Evolutionary conservation across 2,113 vertebrate species (phyloP).

Genomic region (Ranitomeya imitator): DNA sequence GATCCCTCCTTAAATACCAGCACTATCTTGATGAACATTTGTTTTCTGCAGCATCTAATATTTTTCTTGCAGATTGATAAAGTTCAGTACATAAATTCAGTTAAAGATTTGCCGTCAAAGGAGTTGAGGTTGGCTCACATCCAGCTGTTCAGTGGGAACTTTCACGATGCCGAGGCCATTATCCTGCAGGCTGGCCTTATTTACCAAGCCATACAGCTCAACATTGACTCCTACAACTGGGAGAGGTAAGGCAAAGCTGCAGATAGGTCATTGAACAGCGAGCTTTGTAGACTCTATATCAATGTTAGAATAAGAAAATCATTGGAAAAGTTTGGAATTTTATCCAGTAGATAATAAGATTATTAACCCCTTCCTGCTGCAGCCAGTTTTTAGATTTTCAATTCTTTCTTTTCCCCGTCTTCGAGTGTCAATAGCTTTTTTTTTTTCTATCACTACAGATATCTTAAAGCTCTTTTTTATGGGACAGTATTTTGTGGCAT

Average conservation of each 20-base stretch:
- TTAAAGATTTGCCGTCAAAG: constrained; percentile 89
- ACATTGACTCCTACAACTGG: constrained; percentile 93
- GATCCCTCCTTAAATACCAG: constrained; percentile 45
- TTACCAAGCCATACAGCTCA: constrained; percentile 91
- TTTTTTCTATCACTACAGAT: too few relatives aligned
- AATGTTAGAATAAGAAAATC: background rate
- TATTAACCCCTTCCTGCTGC: too few relatives aligned
- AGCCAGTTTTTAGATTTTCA: too few relatives aligned
- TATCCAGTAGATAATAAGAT: too few relatives aligned
- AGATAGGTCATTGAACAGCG: background rate
- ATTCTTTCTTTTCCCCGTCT: too few relatives aligned
- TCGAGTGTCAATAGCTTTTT: too few relatives aligned
- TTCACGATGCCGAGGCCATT: constrained; percentile 85
- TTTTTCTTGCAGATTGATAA: constrained; percentile 81
- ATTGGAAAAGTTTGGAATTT: too few relatives aligned
- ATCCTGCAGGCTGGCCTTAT: constrained; percentile 88
- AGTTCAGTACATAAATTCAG: constrained; percentile 90
- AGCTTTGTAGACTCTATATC: background rate
- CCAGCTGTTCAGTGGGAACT: constrained; percentile 87
- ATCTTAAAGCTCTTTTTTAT: too few relatives aligned
- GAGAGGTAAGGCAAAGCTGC: constrained; percentile 79
- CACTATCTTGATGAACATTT: constrained; percentile 33
- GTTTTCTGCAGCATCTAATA: constrained; percentile 14
- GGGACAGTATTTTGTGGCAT: too few relatives aligned
- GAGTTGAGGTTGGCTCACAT: constrained; percentile 89